A percentile compares a stretch with the other conserved stretches of the same genome.
These are phyloP conservation scores for Trichoplusia ni DNA, from an alignment of 1,140 invertebrate genomes.

Conservation along the genomic window DNA sequence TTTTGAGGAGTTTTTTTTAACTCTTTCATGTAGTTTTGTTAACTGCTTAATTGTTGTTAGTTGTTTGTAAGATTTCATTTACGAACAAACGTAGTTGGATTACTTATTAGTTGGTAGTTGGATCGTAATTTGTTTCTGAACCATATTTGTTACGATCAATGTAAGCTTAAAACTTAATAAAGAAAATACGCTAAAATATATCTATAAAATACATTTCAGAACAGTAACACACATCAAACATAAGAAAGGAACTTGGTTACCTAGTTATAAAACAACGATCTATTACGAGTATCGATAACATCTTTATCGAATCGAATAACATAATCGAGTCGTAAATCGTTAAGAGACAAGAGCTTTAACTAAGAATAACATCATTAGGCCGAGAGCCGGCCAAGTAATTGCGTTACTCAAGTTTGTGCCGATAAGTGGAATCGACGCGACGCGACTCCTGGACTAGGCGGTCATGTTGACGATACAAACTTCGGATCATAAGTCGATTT, in stretches of 20 bases:
- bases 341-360: conserved; percentile 57
- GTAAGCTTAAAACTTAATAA: neutral
- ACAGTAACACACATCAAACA: too few relatives aligned
- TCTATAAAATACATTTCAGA: too few relatives aligned
- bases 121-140: too few relatives aligned
- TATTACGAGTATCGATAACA: conserved; percentile 5
- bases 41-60: neutral
- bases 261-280: neutral
- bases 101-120: too few relatives aligned
- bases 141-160: neutral
- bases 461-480: conserved; percentile 33
- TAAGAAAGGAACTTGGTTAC: too few relatives aligned
- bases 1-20: conserved; percentile 37
- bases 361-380: conserved; percentile 57
- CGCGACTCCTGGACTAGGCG: conserved; percentile 40
- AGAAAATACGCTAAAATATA: neutral
- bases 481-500: conserved; percentile 27
- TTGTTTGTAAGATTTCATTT: neutral
- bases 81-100: too few relatives aligned
- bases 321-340: conserved; percentile 56
- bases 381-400: conserved; percentile 58
- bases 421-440: conserved; percentile 63
- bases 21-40: conserved; percentile 1
- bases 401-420: conserved; percentile 63
- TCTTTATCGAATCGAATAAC: conserved; percentile 19